A percentile compares a stretch with the other conserved stretches of the same genome.
phyloP scores from a whole-genome alignment of 2,797 vertebrate species.

The Salmo trutta region DNA sequence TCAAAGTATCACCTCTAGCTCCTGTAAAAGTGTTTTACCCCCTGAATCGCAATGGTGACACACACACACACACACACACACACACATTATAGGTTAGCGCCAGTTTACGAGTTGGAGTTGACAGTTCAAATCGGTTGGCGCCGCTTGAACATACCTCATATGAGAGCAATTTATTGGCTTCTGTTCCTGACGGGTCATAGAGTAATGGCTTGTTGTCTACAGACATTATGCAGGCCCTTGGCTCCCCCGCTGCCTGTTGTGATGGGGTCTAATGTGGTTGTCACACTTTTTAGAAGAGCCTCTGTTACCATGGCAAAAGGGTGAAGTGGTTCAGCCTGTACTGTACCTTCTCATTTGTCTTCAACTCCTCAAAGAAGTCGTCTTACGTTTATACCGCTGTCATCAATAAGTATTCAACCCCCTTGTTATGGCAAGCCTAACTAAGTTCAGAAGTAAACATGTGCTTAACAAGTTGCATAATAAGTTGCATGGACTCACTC shows the following conservation, averaged over 20 bases:
- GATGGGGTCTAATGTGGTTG: conserved; percentile 20
- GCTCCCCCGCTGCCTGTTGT: conserved; percentile 19
- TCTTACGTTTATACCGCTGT: neutral
- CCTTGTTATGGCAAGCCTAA: too few relatives aligned
- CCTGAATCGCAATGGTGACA: neutral
- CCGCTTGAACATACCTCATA: conserved; percentile 35
- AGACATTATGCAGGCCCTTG: conserved; percentile 21
- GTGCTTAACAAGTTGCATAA: too few relatives aligned
- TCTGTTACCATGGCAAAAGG: neutral
- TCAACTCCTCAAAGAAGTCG: neutral
- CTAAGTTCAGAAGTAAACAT: too few relatives aligned
- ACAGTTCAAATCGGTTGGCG: conserved; percentile 21
- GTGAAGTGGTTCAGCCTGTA: conserved; percentile 19
- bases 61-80: neutral
- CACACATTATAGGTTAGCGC: neutral
- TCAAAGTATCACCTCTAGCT: neutral
- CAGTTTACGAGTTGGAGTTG: neutral
- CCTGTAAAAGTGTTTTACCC: neutral
- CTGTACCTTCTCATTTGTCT: conserved; percentile 23
- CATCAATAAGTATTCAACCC: too few relatives aligned
- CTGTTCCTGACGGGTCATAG: conserved; percentile 34
- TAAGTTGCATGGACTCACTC: too few relatives aligned
- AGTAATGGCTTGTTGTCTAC: conserved; percentile 45
- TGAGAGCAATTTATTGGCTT: conserved; percentile 30
- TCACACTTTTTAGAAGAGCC: conserved; percentile 1